Percentiles rank a stretch among this genome's conserved stretches.
Conservation (phyloP, 2,888 invertebrate species). For the Chymomyza fuscimana region DNA sequence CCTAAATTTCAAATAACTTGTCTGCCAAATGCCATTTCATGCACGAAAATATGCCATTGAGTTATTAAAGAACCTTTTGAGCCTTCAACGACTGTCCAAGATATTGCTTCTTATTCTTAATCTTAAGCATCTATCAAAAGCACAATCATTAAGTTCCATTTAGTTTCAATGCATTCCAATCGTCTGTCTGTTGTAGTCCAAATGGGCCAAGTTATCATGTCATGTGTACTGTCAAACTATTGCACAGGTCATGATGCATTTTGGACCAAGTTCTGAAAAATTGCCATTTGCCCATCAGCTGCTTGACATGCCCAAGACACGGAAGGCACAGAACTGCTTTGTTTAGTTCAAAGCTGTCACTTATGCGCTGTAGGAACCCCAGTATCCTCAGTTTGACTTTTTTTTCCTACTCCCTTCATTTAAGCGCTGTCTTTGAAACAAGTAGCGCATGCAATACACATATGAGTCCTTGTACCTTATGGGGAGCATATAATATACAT, state of each 20-base stretch:
- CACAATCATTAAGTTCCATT: not conserved
- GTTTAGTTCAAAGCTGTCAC: not conserved
- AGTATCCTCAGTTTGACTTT: no score
- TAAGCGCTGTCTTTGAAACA: constrained; percentile 3
- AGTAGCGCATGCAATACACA: constrained; percentile 12
- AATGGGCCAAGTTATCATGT: not conserved
- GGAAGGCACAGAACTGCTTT: not conserved
- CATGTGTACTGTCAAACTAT: not conserved
- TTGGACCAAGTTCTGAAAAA: constrained; percentile 4
- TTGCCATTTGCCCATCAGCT: constrained; percentile 32
- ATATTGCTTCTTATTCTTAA: not conserved
- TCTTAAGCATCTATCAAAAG: not conserved
- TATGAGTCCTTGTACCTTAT: not conserved
- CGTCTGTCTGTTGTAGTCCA: not conserved
- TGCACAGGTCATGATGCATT: not conserved
- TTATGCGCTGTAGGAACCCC: not conserved
- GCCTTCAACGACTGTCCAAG: not conserved
- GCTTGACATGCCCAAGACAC: constrained; percentile 19
- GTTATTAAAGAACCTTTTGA: not conserved
- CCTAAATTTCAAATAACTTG: no score
- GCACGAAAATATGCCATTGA: no score
- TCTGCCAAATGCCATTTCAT: no score
- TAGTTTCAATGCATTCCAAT: not conserved
- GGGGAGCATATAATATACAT: constrained; percentile 14
- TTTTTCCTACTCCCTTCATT: not conserved